Conservation (phyloP, 2,113 vertebrate species). For the Chlorodrepanis virens region DNA sequence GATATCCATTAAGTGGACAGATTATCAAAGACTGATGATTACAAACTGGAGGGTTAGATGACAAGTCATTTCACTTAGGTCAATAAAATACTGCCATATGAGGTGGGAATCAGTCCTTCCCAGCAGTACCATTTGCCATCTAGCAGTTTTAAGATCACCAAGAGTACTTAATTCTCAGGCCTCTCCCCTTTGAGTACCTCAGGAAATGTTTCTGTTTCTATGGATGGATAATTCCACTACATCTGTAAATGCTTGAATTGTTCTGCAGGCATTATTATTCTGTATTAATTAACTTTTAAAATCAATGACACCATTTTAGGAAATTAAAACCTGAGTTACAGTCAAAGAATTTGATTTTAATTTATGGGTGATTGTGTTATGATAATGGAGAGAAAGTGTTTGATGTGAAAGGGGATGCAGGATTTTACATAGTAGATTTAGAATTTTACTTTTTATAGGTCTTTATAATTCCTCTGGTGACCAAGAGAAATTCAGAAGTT, state of each 20-base stretch:
- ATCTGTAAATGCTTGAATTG: neutral
- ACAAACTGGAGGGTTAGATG: neutral
- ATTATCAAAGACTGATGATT: neutral
- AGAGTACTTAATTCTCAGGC: neutral
- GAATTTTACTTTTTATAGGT: neutral
- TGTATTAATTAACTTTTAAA: neutral
- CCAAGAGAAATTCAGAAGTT: neutral
- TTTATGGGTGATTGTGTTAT: neutral
- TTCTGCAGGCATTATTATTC: neutral
- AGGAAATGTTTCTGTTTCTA: neutral
- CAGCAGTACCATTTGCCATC: neutral
- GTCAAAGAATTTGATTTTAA: neutral
- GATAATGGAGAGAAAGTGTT: neutral
- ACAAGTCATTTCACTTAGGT: neutral
- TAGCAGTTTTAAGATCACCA: neutral
- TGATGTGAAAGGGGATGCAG: neutral
- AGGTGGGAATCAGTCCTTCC: neutral
- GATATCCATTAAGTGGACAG: neutral
- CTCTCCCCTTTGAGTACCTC: neutral
- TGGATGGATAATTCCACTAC: neutral
- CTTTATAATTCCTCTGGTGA: neutral
- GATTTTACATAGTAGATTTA: neutral
- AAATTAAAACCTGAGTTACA: neutral
- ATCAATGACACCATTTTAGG: neutral
- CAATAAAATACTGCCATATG: neutral